Evolutionary conservation across 1,140 invertebrate genomes (phyloP).

Genomic region (Cydia splendana): DNA sequence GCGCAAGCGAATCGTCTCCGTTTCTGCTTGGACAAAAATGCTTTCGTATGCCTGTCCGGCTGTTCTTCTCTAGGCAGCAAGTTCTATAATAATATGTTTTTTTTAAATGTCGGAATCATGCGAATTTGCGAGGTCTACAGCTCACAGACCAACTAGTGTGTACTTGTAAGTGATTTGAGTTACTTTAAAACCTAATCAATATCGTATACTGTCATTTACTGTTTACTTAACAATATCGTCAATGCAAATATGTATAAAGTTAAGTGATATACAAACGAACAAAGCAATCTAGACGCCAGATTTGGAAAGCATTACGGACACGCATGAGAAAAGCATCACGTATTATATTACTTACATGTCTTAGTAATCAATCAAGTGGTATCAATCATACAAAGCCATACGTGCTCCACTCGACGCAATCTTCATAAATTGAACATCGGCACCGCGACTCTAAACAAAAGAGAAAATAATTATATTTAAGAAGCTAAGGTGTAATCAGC

Average conservation of each 20-base stretch:
- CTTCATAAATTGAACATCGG: slow-evolving; percentile 23
- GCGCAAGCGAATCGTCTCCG: no score
- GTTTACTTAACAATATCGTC: not conserved
- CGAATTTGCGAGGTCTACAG: no score
- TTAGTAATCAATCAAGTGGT: slow-evolving; percentile 50
- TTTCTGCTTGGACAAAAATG: no score
- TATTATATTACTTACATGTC: slow-evolving; percentile 50
- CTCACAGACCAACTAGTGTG: no score
- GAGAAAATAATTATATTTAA: slow-evolving; percentile 1
- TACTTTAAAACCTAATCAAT: no score
- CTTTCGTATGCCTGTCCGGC: no score
- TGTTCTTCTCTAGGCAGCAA: no score
- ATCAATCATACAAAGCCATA: slow-evolving; percentile 46
- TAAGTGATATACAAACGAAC: not conserved
- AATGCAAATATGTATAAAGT: slow-evolving; percentile 8
- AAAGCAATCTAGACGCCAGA: not conserved
- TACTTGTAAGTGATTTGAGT: no score
- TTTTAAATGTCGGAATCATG: no score
- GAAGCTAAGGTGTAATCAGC: not conserved
- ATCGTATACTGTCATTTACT: not conserved
- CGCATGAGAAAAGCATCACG: slow-evolving; percentile 41
- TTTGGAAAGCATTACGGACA: not conserved
- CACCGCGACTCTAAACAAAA: slow-evolving; percentile 7
- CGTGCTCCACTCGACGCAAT: slow-evolving; percentile 34
- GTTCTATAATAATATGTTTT: no score